Base-by-base conservation (phyloP, 2,797 vertebrate genomes). In the Coendou prehensilis region DNA sequence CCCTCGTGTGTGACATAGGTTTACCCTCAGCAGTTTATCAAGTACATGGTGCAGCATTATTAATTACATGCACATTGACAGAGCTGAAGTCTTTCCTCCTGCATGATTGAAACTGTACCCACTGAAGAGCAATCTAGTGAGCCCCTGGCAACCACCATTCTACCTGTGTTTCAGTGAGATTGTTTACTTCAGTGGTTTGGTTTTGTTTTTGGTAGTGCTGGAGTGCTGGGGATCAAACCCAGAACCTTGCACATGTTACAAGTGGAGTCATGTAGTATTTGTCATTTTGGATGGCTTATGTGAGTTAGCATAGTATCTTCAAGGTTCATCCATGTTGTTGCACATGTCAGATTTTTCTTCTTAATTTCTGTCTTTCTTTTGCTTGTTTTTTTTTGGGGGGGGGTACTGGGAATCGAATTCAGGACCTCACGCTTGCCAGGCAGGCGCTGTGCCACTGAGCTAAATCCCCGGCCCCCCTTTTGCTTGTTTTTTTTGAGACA, bases 81-180 rank as follows among this genome's bases (percentile, higher is more conserved):
- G 45, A 52, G 71, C 37, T 45, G 30, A 95, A 82, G 11, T 41
- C 61, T 81, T 63, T 91, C 23, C 52, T 84, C 45, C 93, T 87
- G 67, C 41, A 15, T 73, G 64, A 80, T 63, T 92, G 57, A 93
- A 92, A 61, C 10, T 30, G 18, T 92, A 2, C 1, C 26, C 26
- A n/a, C n/a, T 52, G 73, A 91, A 84, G 71, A 67, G 79, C 50
- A 93, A 9, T n/a, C 69, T 28, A 64, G 33, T 6, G 47, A 6
- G 6, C 28, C 67, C n/a, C 33, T 89, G 75, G 45, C 47, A 94
- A 4, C 83, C 15, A 57, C 14, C 47, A 9, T 79, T 87, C 57
- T 82, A 15, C 64, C 93, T 93, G 33, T 96, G 69, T 96, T 90
- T 91, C 75, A 61, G 0, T 88, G 93, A 93, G 18, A 94, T 89